Conservation (phyloP, 2,113 vertebrate species). For the Pitta sordida region DNA sequence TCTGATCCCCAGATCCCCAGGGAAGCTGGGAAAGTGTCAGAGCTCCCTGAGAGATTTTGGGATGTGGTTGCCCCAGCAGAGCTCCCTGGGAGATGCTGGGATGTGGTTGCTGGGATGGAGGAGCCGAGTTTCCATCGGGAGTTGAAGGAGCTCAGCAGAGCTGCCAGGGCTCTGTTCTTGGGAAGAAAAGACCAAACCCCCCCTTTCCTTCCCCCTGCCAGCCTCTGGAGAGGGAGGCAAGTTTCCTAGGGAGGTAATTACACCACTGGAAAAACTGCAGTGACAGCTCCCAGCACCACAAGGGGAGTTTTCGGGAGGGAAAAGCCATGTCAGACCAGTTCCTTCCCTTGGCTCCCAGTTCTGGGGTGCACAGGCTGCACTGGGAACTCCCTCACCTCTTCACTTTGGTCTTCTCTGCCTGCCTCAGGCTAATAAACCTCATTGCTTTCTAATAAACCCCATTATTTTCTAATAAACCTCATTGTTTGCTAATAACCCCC, state of each 20-base stretch:
- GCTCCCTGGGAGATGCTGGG: background rate
- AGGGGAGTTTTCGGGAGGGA: background rate
- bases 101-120: background rate
- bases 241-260: background rate
- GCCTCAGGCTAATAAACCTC: background rate
- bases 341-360: background rate
- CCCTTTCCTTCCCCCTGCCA: fast-evolving
- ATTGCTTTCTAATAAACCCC: background rate
- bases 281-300: background rate
- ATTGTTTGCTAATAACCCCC: background rate
- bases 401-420: background rate
- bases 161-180: background rate
- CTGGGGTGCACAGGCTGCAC: background rate
- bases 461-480: background rate
- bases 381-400: background rate
- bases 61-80: background rate
- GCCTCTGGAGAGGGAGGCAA: background rate
- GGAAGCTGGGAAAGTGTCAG: background rate
- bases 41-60: background rate
- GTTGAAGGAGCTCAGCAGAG: background rate
- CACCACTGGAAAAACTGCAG: background rate
- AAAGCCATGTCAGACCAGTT: background rate
- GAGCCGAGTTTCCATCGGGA: background rate
- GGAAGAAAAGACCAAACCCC: background rate
- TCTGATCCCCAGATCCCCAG: background rate